A percentile compares a stretch with the other conserved stretches of the same genome.
These are phyloP conservation scores for Chalcis sispes DNA, from an alignment of 2,888 invertebrate species.

Conservation along the genomic window DNA sequence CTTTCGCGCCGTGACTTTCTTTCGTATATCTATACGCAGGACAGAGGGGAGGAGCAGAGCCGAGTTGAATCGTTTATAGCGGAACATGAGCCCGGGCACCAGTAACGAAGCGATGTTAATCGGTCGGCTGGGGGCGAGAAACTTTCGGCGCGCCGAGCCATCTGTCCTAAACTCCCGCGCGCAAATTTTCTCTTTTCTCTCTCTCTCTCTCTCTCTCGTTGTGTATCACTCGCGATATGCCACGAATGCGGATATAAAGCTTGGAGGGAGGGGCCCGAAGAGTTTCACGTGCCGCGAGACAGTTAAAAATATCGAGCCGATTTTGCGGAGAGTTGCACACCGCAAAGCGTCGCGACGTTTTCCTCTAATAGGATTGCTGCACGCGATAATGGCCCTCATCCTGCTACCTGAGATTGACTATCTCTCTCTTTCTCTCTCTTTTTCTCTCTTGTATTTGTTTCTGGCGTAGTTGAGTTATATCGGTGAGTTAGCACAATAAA, in stretches of 20 bases:
- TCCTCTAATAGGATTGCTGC: conserved; percentile 63
- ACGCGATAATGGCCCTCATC: conserved; percentile 64
- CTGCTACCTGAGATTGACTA: conserved; percentile 46
- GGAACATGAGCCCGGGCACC: no score
- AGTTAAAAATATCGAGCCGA: conserved; percentile 61
- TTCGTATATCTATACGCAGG: background rate
- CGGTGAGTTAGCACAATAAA: conserved; percentile 18
- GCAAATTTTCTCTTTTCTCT: no score
- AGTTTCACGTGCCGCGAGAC: conserved; percentile 60
- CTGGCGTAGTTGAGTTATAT: no score
- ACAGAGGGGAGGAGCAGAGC: background rate
- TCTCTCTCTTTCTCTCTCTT: background rate
- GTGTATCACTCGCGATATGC: background rate
- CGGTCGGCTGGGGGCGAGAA: no score
- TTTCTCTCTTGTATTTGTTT: no score
- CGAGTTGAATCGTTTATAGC: conserved; percentile 6
- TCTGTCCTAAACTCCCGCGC: conserved; percentile 22
- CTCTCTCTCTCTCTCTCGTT: conserved; percentile 21
- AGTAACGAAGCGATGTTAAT: conserved; percentile 37
- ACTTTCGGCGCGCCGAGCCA: conserved; percentile 23
- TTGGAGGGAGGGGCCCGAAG: conserved; percentile 12
- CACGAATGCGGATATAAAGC: conserved; percentile 25
- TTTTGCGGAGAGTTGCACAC: no score
- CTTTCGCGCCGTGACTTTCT: background rate
- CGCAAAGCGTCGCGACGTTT: conserved; percentile 54